Base-by-base conservation (phyloP, 64 coral and sea anemone species). In the Anthopleura sola region DNA sequence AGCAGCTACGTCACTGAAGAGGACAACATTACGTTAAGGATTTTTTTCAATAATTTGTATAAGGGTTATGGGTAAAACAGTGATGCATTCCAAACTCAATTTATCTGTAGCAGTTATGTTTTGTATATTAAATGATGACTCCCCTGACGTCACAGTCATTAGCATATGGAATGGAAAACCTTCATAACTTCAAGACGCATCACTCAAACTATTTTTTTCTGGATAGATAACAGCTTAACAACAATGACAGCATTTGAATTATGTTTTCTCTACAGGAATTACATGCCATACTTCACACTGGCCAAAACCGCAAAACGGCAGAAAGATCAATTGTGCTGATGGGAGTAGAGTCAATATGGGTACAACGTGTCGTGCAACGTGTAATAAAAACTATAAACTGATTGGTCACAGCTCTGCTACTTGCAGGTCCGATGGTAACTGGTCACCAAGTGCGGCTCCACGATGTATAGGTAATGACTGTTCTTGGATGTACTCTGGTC, bases 361-460 rank as follows among this genome's bases (percentile, higher is more conserved):
- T 12, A 90, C 53, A 17, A 8, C 0, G 37, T 93, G 91, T 36
- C 24, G 24, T 46, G 86, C 85, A 5, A 88, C 37, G 16, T 93
- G 91, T 66, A 85, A 88, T 47, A 47, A 16, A 31, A 86, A 86
- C 14, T 93, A 85, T 78, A 49, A 62, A 9, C 12, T 93, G 54
- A 83, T 66, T 79, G 68, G 86, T 11, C 81, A 17, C 32, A 78
- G 80, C 16, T 78, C 15, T 51, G 55, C 86, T 50, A 58, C 39
- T 9, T 93, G 91, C 34, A 71, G 69, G 12, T 66, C 40, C 55
- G n/a, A 85, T 81, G 81, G 86, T 21, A 78, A 62, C 8, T 93
- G 91, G 91, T 21, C 36, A 68, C 91, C 91, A 60, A 88, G 74
- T 16, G 21, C 86, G 47, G 53, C 68, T 17, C 53, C 91, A 10